phyloP scores from a whole-genome alignment of 1,140 invertebrate species.

The Cherax destructor region DNA sequence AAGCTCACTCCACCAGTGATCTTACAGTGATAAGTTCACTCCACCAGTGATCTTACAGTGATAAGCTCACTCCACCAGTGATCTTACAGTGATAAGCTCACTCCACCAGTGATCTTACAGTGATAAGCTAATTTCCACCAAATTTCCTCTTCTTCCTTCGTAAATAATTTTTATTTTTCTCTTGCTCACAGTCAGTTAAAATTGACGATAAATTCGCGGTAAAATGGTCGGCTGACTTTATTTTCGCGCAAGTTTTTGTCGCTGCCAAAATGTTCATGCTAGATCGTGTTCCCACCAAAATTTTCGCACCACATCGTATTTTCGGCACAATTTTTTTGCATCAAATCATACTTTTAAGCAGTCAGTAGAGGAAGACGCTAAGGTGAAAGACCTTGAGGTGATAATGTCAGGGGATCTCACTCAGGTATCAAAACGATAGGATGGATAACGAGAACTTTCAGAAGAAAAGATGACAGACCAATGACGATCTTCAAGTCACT shows the following conservation, averaged over 20 bases:
- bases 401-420: no score
- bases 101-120: neutral
- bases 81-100: neutral
- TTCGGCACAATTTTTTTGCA: neutral
- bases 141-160: neutral
- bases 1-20: no score
- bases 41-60: no score
- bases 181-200: neutral
- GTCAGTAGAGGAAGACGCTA: no score
- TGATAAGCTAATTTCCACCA: neutral
- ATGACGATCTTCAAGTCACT: no score
- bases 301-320: neutral
- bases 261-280: neutral
- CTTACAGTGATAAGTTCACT: no score
- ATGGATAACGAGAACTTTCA: no score
- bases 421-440: no score
- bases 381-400: no score
- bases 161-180: neutral
- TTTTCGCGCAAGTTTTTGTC: neutral
- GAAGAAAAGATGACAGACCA: no score
- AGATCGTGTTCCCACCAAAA: neutral
- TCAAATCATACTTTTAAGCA: no score
- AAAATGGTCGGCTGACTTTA: neutral
- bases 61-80: neutral
- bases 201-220: neutral